Conservation (phyloP, 2,888 invertebrate species). For the Diarsia mendica region DNA sequence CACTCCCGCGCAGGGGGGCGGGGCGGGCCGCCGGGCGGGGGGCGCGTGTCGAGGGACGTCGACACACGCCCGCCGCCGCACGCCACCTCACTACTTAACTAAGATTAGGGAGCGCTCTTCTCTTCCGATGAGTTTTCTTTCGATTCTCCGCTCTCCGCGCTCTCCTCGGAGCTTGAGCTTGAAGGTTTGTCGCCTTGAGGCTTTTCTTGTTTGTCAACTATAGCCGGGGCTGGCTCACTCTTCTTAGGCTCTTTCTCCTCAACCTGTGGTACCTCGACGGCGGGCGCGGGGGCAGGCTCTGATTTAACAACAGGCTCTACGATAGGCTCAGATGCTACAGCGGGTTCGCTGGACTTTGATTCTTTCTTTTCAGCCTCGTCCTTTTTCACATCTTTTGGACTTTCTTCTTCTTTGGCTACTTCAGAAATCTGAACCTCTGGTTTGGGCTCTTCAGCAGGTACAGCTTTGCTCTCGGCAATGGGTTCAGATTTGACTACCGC, state of each 20-base stretch:
- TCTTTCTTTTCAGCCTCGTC: conserved; percentile 62
- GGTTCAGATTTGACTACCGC: conserved; percentile 44
- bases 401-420: conserved; percentile 54
- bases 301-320: conserved; percentile 26
- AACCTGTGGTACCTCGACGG: conserved; percentile 21
- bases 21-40: conserved; percentile 76
- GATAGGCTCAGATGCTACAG: conserved; percentile 27
- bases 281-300: conserved; percentile 18
- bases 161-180: conserved; percentile 75
- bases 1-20: conserved; percentile 63
- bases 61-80: conserved; percentile 87
- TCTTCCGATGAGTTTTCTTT: conserved; percentile 69
- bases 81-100: conserved; percentile 76
- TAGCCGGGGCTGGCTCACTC: conserved; percentile 11
- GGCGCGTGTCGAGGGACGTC: conserved; percentile 89
- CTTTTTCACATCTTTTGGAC: conserved; percentile 60
- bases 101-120: conserved; percentile 76
- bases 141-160: conserved; percentile 71
- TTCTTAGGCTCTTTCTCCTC: conserved; percentile 38
- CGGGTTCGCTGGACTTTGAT: conserved; percentile 41
- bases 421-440: conserved; percentile 18
- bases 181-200: conserved; percentile 70
- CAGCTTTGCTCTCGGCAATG: conserved; percentile 39
- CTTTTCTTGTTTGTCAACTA: conserved; percentile 33
- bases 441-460: conserved; percentile 47